Base-by-base conservation (phyloP, 2,797 vertebrate genomes). In the Pseudochromis fuscus region DNA sequence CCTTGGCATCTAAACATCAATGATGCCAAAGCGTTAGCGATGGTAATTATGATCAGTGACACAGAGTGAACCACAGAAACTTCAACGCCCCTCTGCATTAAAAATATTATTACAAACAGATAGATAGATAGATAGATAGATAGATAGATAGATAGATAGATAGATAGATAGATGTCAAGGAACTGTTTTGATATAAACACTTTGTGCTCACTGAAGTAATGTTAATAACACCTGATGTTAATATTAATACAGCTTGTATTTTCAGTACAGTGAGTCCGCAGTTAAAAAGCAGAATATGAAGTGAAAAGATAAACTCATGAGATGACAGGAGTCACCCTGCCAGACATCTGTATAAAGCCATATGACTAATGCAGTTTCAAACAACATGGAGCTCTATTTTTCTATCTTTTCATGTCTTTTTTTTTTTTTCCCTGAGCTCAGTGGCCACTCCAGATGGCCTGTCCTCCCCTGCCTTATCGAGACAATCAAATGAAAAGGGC, bases 231-330 rank as follows among this genome's bases (percentile, higher is more conserved):
- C 9, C 28, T 35, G 24, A 48, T 44, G 18, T 35, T 42, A 13
- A 13, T n/a, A n/a, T n/a, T n/a, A n/a, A n/a, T n/a, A n/a, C 21
- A 24, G 19, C 65, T 11, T 68, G 55, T 56, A 70, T 80, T 35
- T 55, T 68, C 35, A 61, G 38, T 28, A 60, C 33, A 48, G n/a
- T 75, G 75, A 86, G 45, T 79, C 67, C 57, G 68, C 64, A 52
- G 56, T 63, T 28, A n/a, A 49, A 37, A 48, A 46, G 35, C 21
- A 49, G 40, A 69, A 59, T 55, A 55, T 63, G 7, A 58, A 60
- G 27, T 67, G 27, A 56, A 27, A 44, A 57, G 31, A 58, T n/a
- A 4, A 68, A 59, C 21, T 38, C 5, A 46, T 69, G 42, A 59
- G 25, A 51, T 3, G 13, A 51, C 5, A 69, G 38, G n/a, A 60